Base-by-base conservation (phyloP, 1,140 invertebrate species). In the Pollicipes pollicipes region DNA sequence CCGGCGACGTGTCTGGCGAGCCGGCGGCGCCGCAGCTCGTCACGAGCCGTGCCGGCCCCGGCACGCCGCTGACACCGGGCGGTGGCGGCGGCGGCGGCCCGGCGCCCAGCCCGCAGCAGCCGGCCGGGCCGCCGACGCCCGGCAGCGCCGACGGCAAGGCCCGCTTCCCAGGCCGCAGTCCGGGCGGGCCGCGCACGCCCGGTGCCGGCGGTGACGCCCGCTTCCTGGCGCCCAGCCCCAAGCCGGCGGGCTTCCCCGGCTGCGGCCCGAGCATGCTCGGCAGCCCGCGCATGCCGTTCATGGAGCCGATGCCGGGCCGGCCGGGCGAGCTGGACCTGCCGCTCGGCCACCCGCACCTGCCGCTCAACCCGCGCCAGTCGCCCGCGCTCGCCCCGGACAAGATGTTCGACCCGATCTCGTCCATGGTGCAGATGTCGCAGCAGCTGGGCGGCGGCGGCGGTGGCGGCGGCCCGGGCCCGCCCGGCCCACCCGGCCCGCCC, bases 391-490 rank as follows among this genome's bases (percentile, higher is more conserved):
- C 69, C 63, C 69, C 45, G 72, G 73, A 74, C 28, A 75, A 72
- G 73, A 75, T 73, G 72, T 95, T 95, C 79, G 93, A 95, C 82
- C 92, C 93, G 0, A 95, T 95, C 74, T 91, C 91, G 26, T 95
- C 93, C 4, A 84, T 95, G 76, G 91, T 92, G 30, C 91, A 95
- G 79, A 95, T 95, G 93, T 92, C 89, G 69, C 92, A 95, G 76
- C 90, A 93, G 76, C 78, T 95, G 30, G 92, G 90, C 2, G 71
- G 73, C 66, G 72, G 72, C 68, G n/a, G 73, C 69, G 66, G 71
- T 29, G 58, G 71, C 30, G 72, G 70, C 27, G 70, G 69, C 58
- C 74, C 68, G 24, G 72, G 70, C 66, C 70, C 71, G 30, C 73
- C 74, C 58, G 45, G 70, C 10, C 76, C 75, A 74, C 74, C 75